Evolutionary conservation across 2,113 vertebrate species (phyloP).

Genomic region (Thomomys bottae): DNA sequence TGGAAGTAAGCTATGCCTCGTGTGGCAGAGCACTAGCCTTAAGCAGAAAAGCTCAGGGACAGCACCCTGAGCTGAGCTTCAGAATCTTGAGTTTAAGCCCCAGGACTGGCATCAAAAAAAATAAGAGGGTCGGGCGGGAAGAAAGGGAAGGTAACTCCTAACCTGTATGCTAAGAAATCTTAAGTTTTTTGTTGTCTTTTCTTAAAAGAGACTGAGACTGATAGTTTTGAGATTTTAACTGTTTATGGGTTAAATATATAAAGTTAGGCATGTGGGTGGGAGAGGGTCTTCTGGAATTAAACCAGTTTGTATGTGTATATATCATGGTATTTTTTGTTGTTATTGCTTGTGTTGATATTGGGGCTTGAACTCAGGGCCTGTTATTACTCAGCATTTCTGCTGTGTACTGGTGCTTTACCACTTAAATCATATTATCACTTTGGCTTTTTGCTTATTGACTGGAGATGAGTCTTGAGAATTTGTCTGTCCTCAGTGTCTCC

Average conservation of each 20-base stretch:
- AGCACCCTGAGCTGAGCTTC: too few relatives aligned
- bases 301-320: not conserved
- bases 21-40: too few relatives aligned
- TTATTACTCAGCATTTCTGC: too few relatives aligned
- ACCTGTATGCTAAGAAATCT: not conserved
- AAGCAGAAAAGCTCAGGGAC: too few relatives aligned
- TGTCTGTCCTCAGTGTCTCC: too few relatives aligned
- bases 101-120: not conserved
- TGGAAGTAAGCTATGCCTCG: too few relatives aligned
- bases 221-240: not conserved
- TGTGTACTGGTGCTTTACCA: too few relatives aligned
- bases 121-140: not conserved
- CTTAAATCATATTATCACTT: too few relatives aligned
- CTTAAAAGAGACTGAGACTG: not conserved
- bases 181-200: conserved; percentile 3
- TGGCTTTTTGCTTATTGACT: too few relatives aligned
- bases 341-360: too few relatives aligned
- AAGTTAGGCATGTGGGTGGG: not conserved
- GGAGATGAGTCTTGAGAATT: too few relatives aligned
- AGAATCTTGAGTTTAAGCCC: not conserved
- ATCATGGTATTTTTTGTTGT: not conserved
- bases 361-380: too few relatives aligned
- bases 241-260: not conserved
- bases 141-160: not conserved
- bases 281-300: not conserved